These are phyloP conservation scores for Sebastes jordani DNA, from an alignment of 2,797 vertebrate genomes.

Conservation along the genomic window DNA sequence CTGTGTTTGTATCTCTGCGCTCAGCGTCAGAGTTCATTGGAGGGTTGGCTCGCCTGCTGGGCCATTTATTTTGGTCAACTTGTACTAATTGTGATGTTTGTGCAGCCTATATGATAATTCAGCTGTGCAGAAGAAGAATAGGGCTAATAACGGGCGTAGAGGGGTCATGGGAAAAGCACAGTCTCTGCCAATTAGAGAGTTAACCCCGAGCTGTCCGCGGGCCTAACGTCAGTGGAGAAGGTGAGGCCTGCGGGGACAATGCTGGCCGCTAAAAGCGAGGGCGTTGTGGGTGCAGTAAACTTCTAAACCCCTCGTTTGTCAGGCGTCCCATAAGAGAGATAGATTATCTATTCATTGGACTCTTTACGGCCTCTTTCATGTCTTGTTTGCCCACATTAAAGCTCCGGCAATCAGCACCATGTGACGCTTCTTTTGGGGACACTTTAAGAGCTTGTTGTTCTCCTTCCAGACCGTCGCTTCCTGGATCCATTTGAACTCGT, in stretches of 20 bases:
- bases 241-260: conserved; percentile 4
- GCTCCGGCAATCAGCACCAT: conserved; percentile 41
- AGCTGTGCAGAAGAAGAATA: conserved; percentile 55
- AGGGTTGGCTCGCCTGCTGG: conserved; percentile 32
- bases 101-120: conserved; percentile 74
- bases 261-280: conserved; percentile 14
- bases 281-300: conserved; percentile 38
- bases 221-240: neutral
- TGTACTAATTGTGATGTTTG: conserved; percentile 68
- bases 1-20: neutral
- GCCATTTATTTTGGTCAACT: conserved; percentile 48
- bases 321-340: conserved; percentile 52
- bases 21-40: conserved; percentile 34
- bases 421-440: conserved; percentile 38
- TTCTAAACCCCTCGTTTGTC: conserved; percentile 44
- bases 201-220: conserved; percentile 12
- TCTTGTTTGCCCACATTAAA: conserved; percentile 75
- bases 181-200: conserved; percentile 66
- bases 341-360: conserved; percentile 58
- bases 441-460: conserved; percentile 43
- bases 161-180: conserved; percentile 73
- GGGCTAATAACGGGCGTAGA: conserved; percentile 61
- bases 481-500: conserved; percentile 46
- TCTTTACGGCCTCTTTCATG: conserved; percentile 65
- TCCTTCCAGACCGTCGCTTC: conserved; percentile 39